Evolutionary conservation across 2,888 invertebrate genomes (phyloP), one percentile per base, ranked within the genome.

Genomic region (Bombyx huttoni): DNA sequence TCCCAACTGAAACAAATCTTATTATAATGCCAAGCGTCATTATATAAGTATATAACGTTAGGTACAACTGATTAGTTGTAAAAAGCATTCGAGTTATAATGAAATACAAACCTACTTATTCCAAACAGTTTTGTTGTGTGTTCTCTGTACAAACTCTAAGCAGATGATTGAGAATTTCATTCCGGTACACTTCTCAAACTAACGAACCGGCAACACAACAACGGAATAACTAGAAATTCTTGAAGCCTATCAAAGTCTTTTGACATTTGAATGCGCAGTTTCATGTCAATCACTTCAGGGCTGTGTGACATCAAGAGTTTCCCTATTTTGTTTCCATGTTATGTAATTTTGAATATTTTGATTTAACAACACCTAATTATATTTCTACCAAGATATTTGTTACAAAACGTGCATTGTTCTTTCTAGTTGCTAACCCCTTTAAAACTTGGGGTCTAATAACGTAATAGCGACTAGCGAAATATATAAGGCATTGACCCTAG

Each of bases 181-280:
- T 87, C 84, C 85, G 87, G 85, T 81, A 86, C 85, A 86, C 72
- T 87, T 86, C 79, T 61, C 77, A 69, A 73, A 72, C 76, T 85
- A 88, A 87, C 87, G 77, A 88, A 70, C 79, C 81, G 64, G 70
- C 60, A 61, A 67, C 65, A 68, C 65, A 70, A 70, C 67, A 64
- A 71, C 73, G 67, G 68, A 87, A 85, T 86, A 78, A 72, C 58
- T 80, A 73, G 80, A 83, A 83, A 83, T 76, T 40, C 40, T 12
- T 40, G 40, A 40, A 40, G 40, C 40, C 40, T 40, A 40, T 40
- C 40, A 40, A 12, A 67, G 63, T 58, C 68, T 78, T 79, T 76
- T 80, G 81, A 82, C 78, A 75, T 78, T 81, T 75, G 70, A 75
- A 79, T 80, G 73, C 63, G 64, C 64, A 70, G 71, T 75, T 73